A percentile compares a stretch with the other conserved stretches of the same genome.
phyloP scores from a whole-genome alignment of 1,140 invertebrate species.

The Stegodyphus mimosarum region DNA sequence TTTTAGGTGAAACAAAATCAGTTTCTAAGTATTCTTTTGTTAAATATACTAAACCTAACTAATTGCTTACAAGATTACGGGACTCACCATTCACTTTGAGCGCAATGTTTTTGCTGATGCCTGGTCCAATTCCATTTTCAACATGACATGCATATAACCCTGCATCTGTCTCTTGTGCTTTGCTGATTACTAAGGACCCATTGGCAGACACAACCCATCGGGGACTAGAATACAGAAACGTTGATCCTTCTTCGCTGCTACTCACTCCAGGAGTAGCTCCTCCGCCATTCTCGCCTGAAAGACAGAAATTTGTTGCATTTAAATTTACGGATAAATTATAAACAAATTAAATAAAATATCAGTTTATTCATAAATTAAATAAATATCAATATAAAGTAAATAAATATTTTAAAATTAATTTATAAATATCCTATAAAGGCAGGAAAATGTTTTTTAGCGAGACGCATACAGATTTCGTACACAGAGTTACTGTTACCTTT shows the following conservation, averaged over 20 bases:
- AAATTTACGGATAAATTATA: neutral
- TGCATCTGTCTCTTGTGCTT: conserved; percentile 46
- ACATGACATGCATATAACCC: conserved; percentile 45
- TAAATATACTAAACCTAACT: no score
- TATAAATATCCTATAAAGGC: no score
- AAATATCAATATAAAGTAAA: no score
- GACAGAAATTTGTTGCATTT: neutral
- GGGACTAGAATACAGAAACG: conserved; percentile 27
- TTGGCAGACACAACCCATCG: conserved; percentile 33
- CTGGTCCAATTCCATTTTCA: conserved; percentile 45
- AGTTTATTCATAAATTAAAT: no score
- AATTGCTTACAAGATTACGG: no score
- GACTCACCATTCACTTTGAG: conserved; percentile 50
- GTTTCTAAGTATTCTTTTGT: no score
- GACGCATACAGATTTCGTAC: no score
- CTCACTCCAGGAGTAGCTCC: conserved; percentile 23
- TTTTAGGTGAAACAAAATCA: no score
- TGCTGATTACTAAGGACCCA: conserved; percentile 28
- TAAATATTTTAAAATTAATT: no score
- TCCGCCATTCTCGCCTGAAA: conserved; percentile 10
- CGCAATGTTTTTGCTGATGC: conserved; percentile 48
- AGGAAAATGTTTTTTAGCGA: no score
- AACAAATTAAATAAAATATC: neutral
- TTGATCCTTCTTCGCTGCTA: conserved; percentile 5
- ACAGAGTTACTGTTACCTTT: no score